These are phyloP conservation scores for Paradisaea rubra DNA, from an alignment of 2,113 vertebrate genomes.

Conservation along the genomic window DNA sequence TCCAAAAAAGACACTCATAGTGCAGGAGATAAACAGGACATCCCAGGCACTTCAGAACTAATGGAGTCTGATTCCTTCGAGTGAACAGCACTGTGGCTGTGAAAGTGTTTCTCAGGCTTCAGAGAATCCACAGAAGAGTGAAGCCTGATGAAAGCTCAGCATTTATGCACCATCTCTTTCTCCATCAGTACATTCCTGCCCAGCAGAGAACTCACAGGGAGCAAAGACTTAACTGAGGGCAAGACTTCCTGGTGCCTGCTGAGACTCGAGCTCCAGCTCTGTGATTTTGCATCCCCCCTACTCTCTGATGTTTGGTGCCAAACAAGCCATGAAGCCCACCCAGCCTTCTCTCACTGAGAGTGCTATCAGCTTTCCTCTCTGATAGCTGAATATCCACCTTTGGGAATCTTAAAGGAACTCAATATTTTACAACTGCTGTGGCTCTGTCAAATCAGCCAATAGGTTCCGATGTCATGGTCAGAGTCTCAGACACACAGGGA, in stretches of 20 bases:
- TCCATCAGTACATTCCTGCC: not conserved
- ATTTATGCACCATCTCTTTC: not conserved
- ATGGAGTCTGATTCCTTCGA: not conserved
- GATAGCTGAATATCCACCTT: not conserved
- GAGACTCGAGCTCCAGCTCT: not conserved
- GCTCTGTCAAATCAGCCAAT: not conserved
- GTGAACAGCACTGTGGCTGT: not conserved
- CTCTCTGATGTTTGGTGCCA: not conserved
- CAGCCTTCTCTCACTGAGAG: not conserved
- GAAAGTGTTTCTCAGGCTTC: not conserved
- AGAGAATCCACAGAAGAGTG: not conserved
- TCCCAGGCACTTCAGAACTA: not conserved
- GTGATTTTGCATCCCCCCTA: not conserved
- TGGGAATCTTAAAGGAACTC: not conserved
- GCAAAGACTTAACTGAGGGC: not conserved
- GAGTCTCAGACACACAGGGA: not conserved
- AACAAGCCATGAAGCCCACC: not conserved
- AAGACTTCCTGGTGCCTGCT: not conserved
- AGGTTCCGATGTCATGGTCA: not conserved
- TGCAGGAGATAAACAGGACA: not conserved
- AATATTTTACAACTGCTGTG: not conserved
- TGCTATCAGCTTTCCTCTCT: not conserved
- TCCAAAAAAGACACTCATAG: not conserved
- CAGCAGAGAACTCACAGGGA: not conserved
- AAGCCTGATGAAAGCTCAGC: not conserved